These are phyloP conservation scores for Pterostichus madidus DNA, from an alignment of 2,888 invertebrate genomes.

Conservation along the genomic window DNA sequence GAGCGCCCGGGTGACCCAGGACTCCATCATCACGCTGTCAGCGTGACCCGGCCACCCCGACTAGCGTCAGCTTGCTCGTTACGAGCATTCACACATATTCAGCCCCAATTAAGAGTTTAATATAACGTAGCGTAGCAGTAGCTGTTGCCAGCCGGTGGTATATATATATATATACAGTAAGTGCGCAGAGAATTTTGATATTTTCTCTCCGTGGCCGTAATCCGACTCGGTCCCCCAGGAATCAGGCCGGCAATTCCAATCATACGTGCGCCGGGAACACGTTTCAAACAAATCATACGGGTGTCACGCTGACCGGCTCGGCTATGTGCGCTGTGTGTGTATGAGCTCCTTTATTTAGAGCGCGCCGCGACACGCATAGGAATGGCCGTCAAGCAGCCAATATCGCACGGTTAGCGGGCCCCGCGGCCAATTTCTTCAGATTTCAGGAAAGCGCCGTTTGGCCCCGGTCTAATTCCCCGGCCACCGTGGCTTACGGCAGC, in stretches of 20 bases:
- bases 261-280: conserved; percentile 72
- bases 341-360: conserved; percentile 73
- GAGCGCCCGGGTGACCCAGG: conserved; percentile 73
- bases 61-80: conserved; percentile 76
- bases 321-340: conserved; percentile 64
- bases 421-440: conserved; percentile 75
- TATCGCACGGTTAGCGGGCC: conserved; percentile 74
- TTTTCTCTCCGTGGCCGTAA: conserved; percentile 36
- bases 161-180: conserved; percentile 67
- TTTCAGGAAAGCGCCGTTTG: conserved; percentile 75
- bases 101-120: conserved; percentile 63
- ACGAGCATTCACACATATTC: conserved; percentile 51
- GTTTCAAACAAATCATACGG: conserved; percentile 76
- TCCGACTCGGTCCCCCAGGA: conserved; percentile 52
- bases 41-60: conserved; percentile 67
- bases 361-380: conserved; percentile 75
- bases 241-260: conserved; percentile 64
- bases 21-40: conserved; percentile 73
- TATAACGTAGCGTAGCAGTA: conserved; percentile 54
- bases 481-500: background rate
- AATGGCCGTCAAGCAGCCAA: conserved; percentile 76
- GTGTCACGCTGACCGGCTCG: conserved; percentile 73
- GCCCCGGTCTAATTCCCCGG: conserved; percentile 68
- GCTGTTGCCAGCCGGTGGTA: conserved; percentile 33
- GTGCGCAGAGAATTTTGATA: conserved; percentile 70